Conservation (phyloP, 2,888 invertebrate genomes). For the Eudemis profundana region DNA sequence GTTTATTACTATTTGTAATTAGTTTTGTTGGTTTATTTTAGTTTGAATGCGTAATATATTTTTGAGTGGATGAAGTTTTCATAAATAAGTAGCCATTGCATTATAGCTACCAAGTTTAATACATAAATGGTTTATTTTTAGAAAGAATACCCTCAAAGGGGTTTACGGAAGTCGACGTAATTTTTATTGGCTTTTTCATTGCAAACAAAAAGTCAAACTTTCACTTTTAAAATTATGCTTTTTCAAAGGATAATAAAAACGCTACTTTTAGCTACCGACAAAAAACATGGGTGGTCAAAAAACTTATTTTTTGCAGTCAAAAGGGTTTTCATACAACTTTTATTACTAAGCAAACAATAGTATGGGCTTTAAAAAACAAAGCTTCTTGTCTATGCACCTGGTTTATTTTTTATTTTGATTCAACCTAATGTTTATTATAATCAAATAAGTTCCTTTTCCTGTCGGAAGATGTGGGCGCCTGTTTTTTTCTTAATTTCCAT, state of each 20-base stretch:
- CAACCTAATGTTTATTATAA: constrained; percentile 78
- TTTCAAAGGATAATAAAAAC: constrained; percentile 55
- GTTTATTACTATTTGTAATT: constrained; percentile 34
- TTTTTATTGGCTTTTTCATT: constrained; percentile 47
- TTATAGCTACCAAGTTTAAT: too few species aligned
- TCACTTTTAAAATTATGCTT: constrained; percentile 69
- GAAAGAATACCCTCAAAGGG: neutral
- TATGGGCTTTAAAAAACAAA: constrained; percentile 68
- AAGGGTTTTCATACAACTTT: constrained; percentile 67
- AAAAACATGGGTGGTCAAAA: constrained; percentile 59
- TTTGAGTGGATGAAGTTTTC: neutral
- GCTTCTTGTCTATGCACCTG: constrained; percentile 71
- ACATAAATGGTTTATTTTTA: too few species aligned
- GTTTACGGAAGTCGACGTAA: constrained; percentile 24
- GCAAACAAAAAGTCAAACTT: constrained; percentile 59
- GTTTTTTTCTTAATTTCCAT: constrained; percentile 58
- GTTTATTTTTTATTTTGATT: constrained; percentile 70
- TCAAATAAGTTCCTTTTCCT: constrained; percentile 84
- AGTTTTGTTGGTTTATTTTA: neutral
- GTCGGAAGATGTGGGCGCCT: constrained; percentile 80
- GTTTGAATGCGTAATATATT: neutral
- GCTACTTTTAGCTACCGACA: constrained; percentile 60
- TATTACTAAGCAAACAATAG: constrained; percentile 74
- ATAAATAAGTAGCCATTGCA: neutral
- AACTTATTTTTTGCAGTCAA: constrained; percentile 55